Conservation (phyloP, 2,113 vertebrate species). For the Indri indri region DNA sequence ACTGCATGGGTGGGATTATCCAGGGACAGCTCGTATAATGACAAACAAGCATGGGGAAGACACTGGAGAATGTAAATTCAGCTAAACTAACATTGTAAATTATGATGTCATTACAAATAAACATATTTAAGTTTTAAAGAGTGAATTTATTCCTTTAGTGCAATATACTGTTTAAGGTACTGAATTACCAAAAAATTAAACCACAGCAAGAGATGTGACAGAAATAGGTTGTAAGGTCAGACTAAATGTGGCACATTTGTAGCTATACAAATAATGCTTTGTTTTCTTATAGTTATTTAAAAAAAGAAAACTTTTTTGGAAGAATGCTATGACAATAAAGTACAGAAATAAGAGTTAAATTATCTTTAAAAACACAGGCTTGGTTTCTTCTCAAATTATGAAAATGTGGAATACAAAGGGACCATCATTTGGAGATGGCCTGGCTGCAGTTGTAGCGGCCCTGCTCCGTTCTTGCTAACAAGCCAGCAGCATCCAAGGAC, state of each 20-base stretch:
- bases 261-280: not conserved
- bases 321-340: not conserved
- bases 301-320: not conserved
- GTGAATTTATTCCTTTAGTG: not conserved
- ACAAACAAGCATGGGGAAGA: not conserved
- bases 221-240: not conserved
- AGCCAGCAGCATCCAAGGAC: not conserved
- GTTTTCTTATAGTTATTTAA: constrained; percentile 37
- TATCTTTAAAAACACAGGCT: constrained; percentile 24
- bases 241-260: not conserved
- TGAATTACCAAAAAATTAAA: constrained; percentile 9
- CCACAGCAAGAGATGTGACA: not conserved
- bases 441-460: not conserved
- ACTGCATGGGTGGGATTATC: not conserved
- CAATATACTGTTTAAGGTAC: not conserved
- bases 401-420: not conserved
- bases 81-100: not conserved
- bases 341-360: not conserved
- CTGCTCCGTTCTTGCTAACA: not conserved
- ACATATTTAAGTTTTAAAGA: constrained; percentile 15
- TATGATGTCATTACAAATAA: not conserved
- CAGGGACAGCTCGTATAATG: not conserved
- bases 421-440: not conserved
- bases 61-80: not conserved
- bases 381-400: constrained; percentile 42